Base-by-base conservation (phyloP, 2,888 invertebrate genomes). In the Apodemia zela region DNA sequence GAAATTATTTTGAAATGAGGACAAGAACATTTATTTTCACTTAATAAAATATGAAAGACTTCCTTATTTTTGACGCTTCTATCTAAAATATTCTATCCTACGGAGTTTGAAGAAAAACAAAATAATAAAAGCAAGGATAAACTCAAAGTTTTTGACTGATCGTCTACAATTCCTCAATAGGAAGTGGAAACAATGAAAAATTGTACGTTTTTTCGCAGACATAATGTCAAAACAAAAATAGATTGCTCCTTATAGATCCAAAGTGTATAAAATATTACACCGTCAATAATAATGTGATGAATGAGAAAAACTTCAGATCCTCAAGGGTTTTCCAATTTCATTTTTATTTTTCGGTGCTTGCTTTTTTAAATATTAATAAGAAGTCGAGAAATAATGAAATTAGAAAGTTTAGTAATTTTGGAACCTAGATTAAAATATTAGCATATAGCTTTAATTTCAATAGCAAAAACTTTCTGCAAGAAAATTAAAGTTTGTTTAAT, bases 71-170 rank as follows among this genome's bases (percentile, higher is more conserved):
- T 17, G 47, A 47, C 47, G 47, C 47, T 8, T n/a, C 8, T 17
- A 47, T n/a, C 3, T 8, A 1, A 47, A 17, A 17, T n/a, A 17
- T 7, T 17, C 3, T 6, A 25, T 21, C 15, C 7, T 2, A 5
- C 13, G 25, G 11, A 54, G 54, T 54, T 8, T 15, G 15, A 25
- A 15, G 54, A 57, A 57, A 57, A 57, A 57, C 54, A 57, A 29
- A 57, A 57, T 25, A 25, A 57, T 57, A 57, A 57, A 57, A 57
- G 13, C 25, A 3, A 57, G 10, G 54, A 57, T 21, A 29, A 57
- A 25, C 51, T 54, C 51, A 54, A 54, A 54, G 51, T 54, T 54
- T 54, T 54, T 54, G 51, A 82, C 74, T 76, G 83, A 83, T 81
- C 75, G 78, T 68, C 72, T 66, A 70, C 73, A 77, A 76, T 65